phyloP scores from a whole-genome alignment of 2,888 invertebrate species.

The Drosophila neotestacea region DNA sequence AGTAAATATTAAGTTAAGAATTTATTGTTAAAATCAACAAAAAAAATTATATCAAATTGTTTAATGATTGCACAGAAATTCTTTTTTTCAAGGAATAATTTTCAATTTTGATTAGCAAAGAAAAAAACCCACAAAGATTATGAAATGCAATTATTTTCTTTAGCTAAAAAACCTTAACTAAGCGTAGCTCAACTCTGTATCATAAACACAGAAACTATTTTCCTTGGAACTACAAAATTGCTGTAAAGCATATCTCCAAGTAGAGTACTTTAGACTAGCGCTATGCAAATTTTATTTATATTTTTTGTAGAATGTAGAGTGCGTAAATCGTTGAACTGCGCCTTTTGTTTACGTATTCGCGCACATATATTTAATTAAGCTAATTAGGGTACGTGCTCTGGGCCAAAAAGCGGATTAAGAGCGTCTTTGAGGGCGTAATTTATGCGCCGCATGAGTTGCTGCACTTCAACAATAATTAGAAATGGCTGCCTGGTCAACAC shows the following conservation, averaged over 20 bases:
- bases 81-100: no score
- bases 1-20: no score
- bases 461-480: conserved; percentile 78
- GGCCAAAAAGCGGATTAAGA: conserved; percentile 60
- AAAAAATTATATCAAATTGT: no score
- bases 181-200: no score
- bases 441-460: conserved; percentile 74
- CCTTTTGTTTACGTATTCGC: conserved; percentile 68
- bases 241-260: neutral
- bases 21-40: no score
- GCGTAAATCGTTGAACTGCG: conserved; percentile 53
- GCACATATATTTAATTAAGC: conserved; percentile 82
- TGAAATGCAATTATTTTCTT: no score
- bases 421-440: conserved; percentile 69
- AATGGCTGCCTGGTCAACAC: conserved; percentile 67
- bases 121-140: no score
- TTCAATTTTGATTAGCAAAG: no score
- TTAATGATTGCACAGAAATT: no score
- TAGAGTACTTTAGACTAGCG: conserved; percentile 1
- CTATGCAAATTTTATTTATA: conserved; percentile 6
- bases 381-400: conserved; percentile 82
- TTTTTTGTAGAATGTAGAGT: conserved; percentile 21
- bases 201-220: no score
- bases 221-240: no score
- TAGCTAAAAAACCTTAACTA: no score